Base-by-base conservation (phyloP, 1,140 invertebrate species). In the Prorops nasuta region DNA sequence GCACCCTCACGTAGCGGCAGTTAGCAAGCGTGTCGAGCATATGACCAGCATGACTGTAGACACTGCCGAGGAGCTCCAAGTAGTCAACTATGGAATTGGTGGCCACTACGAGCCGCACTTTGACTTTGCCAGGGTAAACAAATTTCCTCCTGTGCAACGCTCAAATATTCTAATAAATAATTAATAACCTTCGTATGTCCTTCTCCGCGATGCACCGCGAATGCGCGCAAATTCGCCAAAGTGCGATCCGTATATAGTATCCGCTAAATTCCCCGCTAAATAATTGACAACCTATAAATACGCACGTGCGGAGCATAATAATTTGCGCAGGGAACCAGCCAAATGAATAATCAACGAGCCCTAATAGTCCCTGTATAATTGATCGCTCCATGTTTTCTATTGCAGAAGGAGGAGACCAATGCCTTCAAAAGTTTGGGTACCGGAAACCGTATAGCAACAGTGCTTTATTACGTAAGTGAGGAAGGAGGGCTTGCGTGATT, bases 51-150 rank as follows among this genome's bases (percentile, higher is more conserved):
- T 98, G 45, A 86, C 85, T 39, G 85, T 95, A 77, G 77, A 80
- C 3, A 92, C 94, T 0, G 94, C 95, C 0, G 96, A 99, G 77
- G 95, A 96, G 70, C 79, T 97, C 41, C 92, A 98, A 79, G 93
- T 98, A 37, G 94, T 96, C 46, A 98, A 98, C 79, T 98, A 98
- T 77, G 97, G 96, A 16, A 93, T 98, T 59, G 96, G 96, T n/a
- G 97, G 97, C 1, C 96, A 99, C 76, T 99, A 98, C 74, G 96
- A 98, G 66, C 96, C 96, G n/a, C 97, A 99, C 76, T 98, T 89
- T 79, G 97, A 99, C 79, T 98, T 96, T 76, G 91, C 91, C 0
- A 81, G 91, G 74, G 88, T 91, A 74, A 79, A n/a, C n/a, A n/a
- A n/a, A n/a, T n/a, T n/a, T n/a, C n/a, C n/a, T n/a, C n/a, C n/a